Conservation (phyloP, 2,113 vertebrate species). For the Chelonoidis abingdonii region DNA sequence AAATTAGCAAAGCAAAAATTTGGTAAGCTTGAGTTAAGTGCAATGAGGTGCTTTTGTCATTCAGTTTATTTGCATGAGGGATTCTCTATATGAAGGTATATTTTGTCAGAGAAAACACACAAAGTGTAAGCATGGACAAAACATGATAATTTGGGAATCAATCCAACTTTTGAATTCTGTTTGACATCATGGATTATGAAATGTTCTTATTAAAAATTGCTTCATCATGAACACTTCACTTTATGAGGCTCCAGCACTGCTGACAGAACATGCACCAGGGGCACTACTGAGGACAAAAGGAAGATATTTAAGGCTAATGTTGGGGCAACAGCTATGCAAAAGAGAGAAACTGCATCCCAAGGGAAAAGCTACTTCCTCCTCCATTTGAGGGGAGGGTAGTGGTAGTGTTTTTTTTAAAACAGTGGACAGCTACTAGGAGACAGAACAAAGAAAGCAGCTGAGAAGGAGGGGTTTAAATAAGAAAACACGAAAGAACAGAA, state of each 20-base stretch:
- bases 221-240: not conserved
- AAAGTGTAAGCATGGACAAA: not conserved
- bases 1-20: not conserved
- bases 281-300: not conserved
- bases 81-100: not conserved
- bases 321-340: not conserved
- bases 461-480: not conserved
- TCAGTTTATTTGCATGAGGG: not conserved
- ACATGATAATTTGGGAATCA: not conserved
- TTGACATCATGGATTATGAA: not conserved
- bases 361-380: not conserved
- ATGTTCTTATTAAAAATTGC: not conserved
- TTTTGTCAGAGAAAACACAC: no score
- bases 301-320: not conserved
- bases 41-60: not conserved
- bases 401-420: not conserved
- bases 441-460: not conserved
- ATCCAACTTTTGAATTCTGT: not conserved
- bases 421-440: not conserved
- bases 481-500: not conserved
- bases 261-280: not conserved
- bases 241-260: not conserved
- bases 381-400: not conserved
- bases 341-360: not conserved
- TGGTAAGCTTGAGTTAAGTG: not conserved